phyloP scores from a whole-genome alignment of 2,797 vertebrate species.

The Threskiornis aethiopicus region DNA sequence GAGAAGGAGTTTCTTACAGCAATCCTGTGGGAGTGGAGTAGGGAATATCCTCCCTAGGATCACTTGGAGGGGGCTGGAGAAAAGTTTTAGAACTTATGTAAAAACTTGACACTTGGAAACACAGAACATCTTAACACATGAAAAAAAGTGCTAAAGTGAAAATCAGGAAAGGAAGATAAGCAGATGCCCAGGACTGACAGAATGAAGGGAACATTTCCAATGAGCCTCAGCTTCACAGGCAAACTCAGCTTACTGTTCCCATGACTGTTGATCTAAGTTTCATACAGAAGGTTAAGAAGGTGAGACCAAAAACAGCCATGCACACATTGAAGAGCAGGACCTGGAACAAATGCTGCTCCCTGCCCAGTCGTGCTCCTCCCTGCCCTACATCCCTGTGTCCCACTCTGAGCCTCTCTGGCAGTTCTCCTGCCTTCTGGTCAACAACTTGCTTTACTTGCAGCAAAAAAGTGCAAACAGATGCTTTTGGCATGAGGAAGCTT shows the following conservation, averaged over 20 bases:
- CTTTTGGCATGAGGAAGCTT: not conserved
- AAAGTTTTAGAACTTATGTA: not conserved
- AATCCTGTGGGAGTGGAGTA: not conserved
- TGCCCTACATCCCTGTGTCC: not conserved
- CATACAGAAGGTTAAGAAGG: not conserved
- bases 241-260: not conserved
- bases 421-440: not conserved
- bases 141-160: not conserved
- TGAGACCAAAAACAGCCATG: not conserved
- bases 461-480: not conserved
- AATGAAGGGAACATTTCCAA: not conserved
- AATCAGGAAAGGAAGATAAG: not conserved
- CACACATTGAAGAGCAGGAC: not conserved
- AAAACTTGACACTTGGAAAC: not conserved
- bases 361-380: not conserved
- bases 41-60: not conserved
- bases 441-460: not conserved
- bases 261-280: not conserved
- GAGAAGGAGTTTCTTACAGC: not conserved
- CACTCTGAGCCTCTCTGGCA: not conserved
- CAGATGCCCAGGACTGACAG: not conserved
- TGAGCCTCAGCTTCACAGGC: not conserved
- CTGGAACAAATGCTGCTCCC: not conserved
- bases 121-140: not conserved
- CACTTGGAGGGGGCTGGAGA: not conserved